phyloP scores from a whole-genome alignment of 2,888 invertebrate species.

The Morpho deidamia region DNA sequence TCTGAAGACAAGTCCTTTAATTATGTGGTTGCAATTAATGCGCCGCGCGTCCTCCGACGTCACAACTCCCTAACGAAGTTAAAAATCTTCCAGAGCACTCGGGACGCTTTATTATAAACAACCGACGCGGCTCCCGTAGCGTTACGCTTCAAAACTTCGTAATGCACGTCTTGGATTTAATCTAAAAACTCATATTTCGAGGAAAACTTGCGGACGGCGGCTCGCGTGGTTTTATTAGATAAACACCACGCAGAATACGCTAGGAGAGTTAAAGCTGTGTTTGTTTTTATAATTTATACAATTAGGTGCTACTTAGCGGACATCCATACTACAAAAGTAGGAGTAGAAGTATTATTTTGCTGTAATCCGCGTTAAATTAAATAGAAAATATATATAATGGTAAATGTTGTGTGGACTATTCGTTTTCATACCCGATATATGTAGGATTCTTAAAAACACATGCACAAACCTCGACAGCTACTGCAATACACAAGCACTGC shows the following conservation, averaged over 20 bases:
- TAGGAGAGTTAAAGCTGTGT: no score
- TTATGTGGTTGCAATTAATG: neutral
- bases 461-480: no score
- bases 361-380: no score
- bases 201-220: neutral
- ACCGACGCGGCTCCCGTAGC: conserved; percentile 4
- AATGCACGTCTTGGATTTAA: conserved; percentile 20
- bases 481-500: no score
- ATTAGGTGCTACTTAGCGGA: no score
- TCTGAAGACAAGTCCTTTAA: neutral
- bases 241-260: neutral
- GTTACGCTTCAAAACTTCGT: conserved; percentile 22
- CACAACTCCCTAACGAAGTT: conserved; percentile 3
- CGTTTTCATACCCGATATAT: no score
- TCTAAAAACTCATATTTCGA: conserved; percentile 15
- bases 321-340: no score
- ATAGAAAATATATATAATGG: no score
- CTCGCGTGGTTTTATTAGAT: neutral
- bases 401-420: no score
- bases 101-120: conserved; percentile 12
- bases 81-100: conserved; percentile 1
- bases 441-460: no score
- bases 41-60: neutral
- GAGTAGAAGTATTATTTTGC: no score
- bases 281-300: no score